These are phyloP conservation scores for Poliocrania exsul DNA, from an alignment of 2,797 vertebrate genomes.

Conservation along the genomic window DNA sequence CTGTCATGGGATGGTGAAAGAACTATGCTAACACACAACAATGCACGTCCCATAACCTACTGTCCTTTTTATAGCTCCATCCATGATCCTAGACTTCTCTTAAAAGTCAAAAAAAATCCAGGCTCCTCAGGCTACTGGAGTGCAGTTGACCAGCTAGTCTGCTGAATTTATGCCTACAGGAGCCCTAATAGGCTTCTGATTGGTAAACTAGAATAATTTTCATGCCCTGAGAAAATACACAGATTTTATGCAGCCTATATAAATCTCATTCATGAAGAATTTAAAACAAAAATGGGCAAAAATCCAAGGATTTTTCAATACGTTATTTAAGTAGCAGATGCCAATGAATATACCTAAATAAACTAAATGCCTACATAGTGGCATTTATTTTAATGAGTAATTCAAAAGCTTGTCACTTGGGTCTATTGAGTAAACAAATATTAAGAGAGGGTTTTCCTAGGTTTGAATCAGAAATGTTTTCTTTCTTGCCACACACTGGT, in stretches of 20 bases:
- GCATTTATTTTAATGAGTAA: conserved; percentile 26
- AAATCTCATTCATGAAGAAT: neutral
- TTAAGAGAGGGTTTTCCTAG: neutral
- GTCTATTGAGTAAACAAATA: conserved; percentile 26
- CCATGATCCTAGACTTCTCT: neutral
- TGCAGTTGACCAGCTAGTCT: neutral
- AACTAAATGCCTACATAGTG: neutral
- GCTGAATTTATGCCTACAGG: neutral
- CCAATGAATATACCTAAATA: neutral
- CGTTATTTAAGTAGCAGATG: conserved; percentile 26
- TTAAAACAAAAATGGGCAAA: conserved; percentile 19
- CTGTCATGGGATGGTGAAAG: neutral
- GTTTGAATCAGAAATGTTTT: neutral
- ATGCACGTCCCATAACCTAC: neutral
- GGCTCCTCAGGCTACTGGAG: neutral
- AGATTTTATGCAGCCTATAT: neutral
- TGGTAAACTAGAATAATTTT: neutral
- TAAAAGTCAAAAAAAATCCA: neutral
- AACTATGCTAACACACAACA: neutral
- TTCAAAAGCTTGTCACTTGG: neutral
- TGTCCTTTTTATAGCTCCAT: neutral
- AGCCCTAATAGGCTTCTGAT: neutral
- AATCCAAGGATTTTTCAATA: conserved; percentile 20
- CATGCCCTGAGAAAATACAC: neutral
- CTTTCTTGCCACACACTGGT: neutral